Evolutionary conservation across 1,140 invertebrate species (phyloP).

Genomic region (Metopolophium dirhodum): DNA sequence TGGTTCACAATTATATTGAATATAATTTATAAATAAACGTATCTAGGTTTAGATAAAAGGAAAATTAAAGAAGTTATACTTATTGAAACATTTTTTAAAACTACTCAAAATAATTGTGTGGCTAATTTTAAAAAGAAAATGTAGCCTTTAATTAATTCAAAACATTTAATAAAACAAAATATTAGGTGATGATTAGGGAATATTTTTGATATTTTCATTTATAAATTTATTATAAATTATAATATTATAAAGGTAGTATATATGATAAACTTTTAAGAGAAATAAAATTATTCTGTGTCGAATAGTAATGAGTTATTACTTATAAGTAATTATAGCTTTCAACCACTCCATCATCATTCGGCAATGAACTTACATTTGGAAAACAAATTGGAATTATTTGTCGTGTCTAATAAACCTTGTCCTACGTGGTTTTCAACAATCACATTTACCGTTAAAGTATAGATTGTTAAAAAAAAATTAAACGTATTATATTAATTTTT

Average conservation of each 20-base stretch:
- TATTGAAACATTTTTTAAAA: not conserved
- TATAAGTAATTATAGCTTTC: no score
- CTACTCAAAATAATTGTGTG: not conserved
- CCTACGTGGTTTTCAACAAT: not conserved
- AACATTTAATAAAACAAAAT: not conserved
- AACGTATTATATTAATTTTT: not conserved
- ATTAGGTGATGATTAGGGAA: not conserved
- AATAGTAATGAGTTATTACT: no score
- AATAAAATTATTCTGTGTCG: not conserved
- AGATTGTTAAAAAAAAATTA: not conserved
- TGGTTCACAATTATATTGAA: not conserved
- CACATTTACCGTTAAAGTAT: not conserved
- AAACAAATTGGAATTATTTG: no score
- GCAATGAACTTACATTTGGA: no score
- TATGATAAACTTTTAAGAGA: not conserved
- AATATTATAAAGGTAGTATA: not conserved
- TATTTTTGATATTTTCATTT: not conserved
- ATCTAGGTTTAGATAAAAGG: not conserved
- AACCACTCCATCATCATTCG: no score
- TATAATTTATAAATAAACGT: not conserved
- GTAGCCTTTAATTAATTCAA: not conserved
- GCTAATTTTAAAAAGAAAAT: not conserved
- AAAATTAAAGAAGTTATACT: not conserved
- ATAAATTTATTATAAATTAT: no score
- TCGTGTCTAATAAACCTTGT: no score